phyloP scores from a whole-genome alignment of 2,888 invertebrate species.

The Chrysotoxum bicinctum region DNA sequence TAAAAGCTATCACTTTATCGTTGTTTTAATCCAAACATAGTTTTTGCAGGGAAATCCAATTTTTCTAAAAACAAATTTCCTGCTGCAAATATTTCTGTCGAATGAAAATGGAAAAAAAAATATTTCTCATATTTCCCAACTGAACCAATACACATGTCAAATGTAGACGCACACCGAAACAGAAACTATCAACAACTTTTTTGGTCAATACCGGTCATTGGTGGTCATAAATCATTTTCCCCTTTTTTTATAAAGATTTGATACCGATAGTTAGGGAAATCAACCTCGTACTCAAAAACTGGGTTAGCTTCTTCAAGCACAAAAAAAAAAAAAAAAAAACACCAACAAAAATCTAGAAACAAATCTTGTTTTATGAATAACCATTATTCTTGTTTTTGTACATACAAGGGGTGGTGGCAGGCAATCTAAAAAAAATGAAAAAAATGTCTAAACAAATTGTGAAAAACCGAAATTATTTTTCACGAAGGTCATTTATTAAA shows the following conservation, averaged over 20 bases:
- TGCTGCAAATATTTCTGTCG: neutral
- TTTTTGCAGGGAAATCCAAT: neutral
- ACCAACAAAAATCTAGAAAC: neutral
- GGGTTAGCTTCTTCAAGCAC: slow-evolving; percentile 3
- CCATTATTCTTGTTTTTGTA: slow-evolving; percentile 3
- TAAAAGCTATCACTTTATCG: too few relatives aligned
- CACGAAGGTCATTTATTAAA: slow-evolving; percentile 57
- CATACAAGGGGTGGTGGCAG: neutral
- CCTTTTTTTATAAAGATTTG: neutral
- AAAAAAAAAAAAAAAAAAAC: neutral
- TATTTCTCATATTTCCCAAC: neutral
- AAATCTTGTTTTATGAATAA: slow-evolving; percentile 28
- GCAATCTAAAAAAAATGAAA: slow-evolving; percentile 1
- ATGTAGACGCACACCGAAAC: slow-evolving; percentile 15
- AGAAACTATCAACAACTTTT: slow-evolving; percentile 45
- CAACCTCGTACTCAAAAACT: neutral
- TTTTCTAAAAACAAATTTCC: slow-evolving; percentile 4
- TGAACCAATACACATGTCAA: slow-evolving; percentile 42
- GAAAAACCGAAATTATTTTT: slow-evolving; percentile 40
- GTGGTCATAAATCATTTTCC: slow-evolving; percentile 64
- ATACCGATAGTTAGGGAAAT: neutral
- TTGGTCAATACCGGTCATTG: slow-evolving; percentile 58
- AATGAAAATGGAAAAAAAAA: neutral
- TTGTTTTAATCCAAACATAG: too few relatives aligned
- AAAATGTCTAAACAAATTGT: slow-evolving; percentile 10